Conservation (phyloP, 2,113 vertebrate genomes). For the Lampris incognitus region DNA sequence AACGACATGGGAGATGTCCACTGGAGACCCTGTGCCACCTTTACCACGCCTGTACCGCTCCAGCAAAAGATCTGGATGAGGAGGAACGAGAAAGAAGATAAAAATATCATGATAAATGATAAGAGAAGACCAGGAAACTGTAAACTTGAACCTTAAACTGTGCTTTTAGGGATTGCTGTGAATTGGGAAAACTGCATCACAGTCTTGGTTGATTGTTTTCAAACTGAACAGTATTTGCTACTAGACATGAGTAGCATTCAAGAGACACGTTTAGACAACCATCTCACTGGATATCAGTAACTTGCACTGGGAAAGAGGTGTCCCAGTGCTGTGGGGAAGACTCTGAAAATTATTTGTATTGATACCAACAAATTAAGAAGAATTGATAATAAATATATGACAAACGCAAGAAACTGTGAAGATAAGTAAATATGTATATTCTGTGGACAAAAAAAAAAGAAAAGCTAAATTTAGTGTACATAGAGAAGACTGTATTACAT, state of each 20-base stretch:
- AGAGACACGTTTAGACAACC: constrained; percentile 82
- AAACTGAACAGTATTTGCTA: constrained; percentile 76
- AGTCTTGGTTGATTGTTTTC: constrained; percentile 85
- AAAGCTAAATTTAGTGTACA: constrained; percentile 84
- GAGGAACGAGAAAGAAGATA: neutral
- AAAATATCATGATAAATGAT: constrained; percentile 68
- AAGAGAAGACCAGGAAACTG: constrained; percentile 80
- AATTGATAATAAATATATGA: constrained; percentile 75
- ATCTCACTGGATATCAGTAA: constrained; percentile 84
- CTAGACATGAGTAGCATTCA: constrained; percentile 79
- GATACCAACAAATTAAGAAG: constrained; percentile 45
- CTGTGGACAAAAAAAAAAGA: constrained; percentile 85
- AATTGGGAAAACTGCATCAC: constrained; percentile 71
- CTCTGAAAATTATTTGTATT: constrained; percentile 64
- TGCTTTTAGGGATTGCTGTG: constrained; percentile 66
- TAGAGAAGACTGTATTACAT: constrained; percentile 87
- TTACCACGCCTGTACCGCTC: constrained; percentile 3
- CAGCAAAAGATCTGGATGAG: constrained; percentile 44
- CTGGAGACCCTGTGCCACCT: neutral
- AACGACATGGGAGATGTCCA: neutral
- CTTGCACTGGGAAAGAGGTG: constrained; percentile 71
- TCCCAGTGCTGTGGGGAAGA: constrained; percentile 23
- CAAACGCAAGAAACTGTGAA: constrained; percentile 90
- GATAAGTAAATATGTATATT: constrained; percentile 96
- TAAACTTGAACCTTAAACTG: constrained; percentile 72